phyloP scores from a whole-genome alignment of 2,113 vertebrate species.

The Podarcis muralis region DNA sequence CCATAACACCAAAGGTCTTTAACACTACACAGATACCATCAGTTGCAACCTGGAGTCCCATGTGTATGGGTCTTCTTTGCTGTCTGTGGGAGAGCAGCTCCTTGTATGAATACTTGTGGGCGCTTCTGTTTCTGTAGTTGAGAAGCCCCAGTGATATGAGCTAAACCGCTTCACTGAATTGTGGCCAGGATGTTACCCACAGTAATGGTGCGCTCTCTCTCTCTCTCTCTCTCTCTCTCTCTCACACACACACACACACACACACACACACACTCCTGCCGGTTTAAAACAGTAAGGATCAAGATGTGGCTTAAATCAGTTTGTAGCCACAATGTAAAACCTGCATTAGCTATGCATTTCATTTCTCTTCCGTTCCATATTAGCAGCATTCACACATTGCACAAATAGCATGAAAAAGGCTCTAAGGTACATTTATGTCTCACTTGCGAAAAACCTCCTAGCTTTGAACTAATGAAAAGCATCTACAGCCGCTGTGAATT shows the following conservation, averaged over 20 bases:
- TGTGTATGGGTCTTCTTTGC: no score
- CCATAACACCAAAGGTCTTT: not conserved
- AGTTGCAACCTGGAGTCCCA: not conserved
- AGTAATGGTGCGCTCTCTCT: not conserved
- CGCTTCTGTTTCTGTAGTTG: not conserved
- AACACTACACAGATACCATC: not conserved
- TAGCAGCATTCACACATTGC: not conserved
- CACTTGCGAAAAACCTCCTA: slow-evolving; percentile 10
- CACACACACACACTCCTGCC: no score
- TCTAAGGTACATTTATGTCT: not conserved
- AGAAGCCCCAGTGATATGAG: not conserved
- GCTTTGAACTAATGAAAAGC: slow-evolving; percentile 34
- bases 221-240: no score
- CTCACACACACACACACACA: no score
- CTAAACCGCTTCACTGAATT: not conserved
- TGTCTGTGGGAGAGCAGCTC: not conserved
- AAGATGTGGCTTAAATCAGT: not conserved
- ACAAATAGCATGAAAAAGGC: not conserved
- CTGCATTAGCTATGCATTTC: not conserved
- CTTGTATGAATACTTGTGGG: not conserved
- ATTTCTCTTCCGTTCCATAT: not conserved
- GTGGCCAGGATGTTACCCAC: not conserved
- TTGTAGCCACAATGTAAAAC: not conserved
- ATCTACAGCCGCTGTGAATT: slow-evolving; percentile 29
- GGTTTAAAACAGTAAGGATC: not conserved